Conservation (phyloP, 1,140 invertebrate species). For the Ephestia elutella region DNA sequence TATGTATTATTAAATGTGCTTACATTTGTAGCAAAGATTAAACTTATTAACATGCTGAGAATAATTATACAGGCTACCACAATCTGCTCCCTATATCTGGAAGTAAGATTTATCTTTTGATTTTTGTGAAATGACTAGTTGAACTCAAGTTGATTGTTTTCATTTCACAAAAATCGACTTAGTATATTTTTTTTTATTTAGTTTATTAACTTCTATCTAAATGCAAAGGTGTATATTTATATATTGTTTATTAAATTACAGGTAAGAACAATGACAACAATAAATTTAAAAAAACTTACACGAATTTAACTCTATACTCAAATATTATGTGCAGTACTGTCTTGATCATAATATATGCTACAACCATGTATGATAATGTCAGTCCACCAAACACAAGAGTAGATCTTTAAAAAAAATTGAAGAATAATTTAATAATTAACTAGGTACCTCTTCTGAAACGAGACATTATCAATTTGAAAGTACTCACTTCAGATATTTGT, state of each 20-base stretch:
- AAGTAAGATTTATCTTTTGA: background rate
- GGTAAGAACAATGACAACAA: background rate
- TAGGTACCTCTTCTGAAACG: no score
- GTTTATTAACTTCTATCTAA: no score
- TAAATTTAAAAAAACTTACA: constrained; percentile 40
- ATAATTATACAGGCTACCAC: constrained; percentile 43
- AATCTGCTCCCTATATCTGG: constrained; percentile 31
- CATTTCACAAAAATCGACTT: no score
- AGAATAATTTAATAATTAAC: constrained; percentile 5
- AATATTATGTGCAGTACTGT: constrained; percentile 60
- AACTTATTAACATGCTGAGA: constrained; percentile 42
- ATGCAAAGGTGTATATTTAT: no score
- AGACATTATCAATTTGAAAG: constrained; percentile 1
- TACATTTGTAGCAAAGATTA: constrained; percentile 46
- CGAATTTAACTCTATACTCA: constrained; percentile 60
- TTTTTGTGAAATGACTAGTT: no score
- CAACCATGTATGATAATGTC: constrained; percentile 48
- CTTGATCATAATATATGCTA: constrained; percentile 49
- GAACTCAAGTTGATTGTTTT: no score
- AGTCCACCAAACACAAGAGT: constrained; percentile 48
- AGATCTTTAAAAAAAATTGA: constrained; percentile 32
- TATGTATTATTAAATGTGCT: no score
- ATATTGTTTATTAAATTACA: no score
- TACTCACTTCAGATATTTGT: constrained; percentile 56
- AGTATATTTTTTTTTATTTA: no score